Percentiles rank a stretch among this genome's conserved stretches.
Conservation (phyloP, 2,888 invertebrate genomes). For the Coecobrya sp. region DNA sequence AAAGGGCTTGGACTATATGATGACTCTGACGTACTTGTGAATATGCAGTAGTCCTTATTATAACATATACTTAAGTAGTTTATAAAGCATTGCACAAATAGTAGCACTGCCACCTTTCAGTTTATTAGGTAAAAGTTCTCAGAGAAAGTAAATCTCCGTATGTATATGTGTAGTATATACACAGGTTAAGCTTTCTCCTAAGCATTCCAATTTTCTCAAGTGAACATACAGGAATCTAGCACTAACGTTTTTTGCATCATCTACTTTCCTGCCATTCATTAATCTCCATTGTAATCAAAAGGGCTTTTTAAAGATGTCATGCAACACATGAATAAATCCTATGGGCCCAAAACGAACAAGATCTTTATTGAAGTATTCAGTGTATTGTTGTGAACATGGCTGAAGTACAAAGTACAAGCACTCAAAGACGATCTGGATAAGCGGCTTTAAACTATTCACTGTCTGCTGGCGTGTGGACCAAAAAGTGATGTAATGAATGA, state of each 20-base stretch:
- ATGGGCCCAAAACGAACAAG: too few species aligned
- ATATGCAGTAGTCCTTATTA: neutral
- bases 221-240: slow-evolving; percentile 39
- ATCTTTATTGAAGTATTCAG: neutral
- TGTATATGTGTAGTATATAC: neutral
- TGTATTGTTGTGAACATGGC: slow-evolving; percentile 10
- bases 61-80: neutral
- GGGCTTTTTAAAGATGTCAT: slow-evolving; percentile 59
- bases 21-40: neutral
- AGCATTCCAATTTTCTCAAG: slow-evolving; percentile 59
- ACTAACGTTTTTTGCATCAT: slow-evolving; percentile 66
- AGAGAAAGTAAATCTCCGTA: neutral
- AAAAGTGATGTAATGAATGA: slow-evolving; percentile 7
- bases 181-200: slow-evolving; percentile 23
- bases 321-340: slow-evolving; percentile 32
- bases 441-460: slow-evolving; percentile 34
- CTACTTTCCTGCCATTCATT: slow-evolving; percentile 65
- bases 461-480: neutral
- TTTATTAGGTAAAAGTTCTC: neutral
- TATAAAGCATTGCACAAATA: neutral
- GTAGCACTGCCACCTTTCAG: neutral
- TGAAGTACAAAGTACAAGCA: slow-evolving; percentile 2
- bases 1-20: neutral
- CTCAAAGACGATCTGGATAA: slow-evolving; percentile 7
- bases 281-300: slow-evolving; percentile 73